These are phyloP conservation scores for Phoxinus phoxinus DNA, from an alignment of 2,113 vertebrate genomes.

Conservation along the genomic window DNA sequence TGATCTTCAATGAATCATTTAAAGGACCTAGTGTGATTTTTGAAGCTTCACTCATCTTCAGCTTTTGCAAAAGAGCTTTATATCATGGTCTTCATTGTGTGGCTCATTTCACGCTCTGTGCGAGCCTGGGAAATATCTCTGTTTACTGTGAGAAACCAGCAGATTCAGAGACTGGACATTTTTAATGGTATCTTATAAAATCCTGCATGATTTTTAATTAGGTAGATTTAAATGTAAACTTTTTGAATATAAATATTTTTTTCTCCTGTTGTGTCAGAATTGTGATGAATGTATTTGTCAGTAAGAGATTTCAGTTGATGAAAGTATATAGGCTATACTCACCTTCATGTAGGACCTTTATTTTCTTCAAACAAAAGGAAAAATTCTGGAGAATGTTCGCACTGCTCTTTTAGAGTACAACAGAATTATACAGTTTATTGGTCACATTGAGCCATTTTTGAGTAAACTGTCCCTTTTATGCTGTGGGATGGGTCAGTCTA, in stretches of 20 bases:
- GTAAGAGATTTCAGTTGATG: constrained; percentile 23
- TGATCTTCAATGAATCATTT: neutral
- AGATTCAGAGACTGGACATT: neutral
- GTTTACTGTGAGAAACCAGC: neutral
- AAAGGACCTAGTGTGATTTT: neutral
- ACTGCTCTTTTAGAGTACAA: neutral
- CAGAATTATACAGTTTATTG: neutral
- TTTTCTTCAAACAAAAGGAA: neutral
- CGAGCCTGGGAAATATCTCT: neutral
- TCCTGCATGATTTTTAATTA: constrained; percentile 26
- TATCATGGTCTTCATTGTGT: neutral
- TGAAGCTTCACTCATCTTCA: neutral
- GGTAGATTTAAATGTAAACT: constrained; percentile 21
- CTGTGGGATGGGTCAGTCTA: constrained; percentile 5
- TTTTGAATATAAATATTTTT: neutral
- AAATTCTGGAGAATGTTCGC: neutral
- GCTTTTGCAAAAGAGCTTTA: neutral
- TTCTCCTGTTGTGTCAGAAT: constrained; percentile 14
- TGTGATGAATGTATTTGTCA: constrained; percentile 35
- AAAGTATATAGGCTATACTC: neutral
- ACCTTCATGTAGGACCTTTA: neutral
- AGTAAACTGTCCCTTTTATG: neutral
- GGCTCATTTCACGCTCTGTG: neutral
- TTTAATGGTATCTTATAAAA: neutral
- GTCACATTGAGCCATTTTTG: neutral